These are phyloP conservation scores for Endotricha flammealis DNA, from an alignment of 2,888 invertebrate species.

Conservation along the genomic window DNA sequence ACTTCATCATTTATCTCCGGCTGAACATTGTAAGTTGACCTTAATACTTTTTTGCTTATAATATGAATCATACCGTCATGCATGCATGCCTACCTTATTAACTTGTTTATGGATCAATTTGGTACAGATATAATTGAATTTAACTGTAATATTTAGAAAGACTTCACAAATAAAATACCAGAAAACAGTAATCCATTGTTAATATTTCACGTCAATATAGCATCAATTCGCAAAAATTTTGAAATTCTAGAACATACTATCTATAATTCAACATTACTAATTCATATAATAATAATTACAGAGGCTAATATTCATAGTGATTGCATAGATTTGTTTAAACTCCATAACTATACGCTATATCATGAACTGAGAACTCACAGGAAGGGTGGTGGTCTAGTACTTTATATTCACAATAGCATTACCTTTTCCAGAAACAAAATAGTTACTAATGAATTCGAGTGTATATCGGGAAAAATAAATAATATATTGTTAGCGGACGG, in stretches of 20 bases:
- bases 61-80: no score
- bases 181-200: no score
- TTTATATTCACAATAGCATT: not conserved
- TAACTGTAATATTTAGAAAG: no score
- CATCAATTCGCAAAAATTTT: not conserved
- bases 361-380: not conserved
- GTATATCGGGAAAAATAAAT: no score
- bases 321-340: not conserved
- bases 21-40: no score
- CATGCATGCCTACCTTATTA: no score
- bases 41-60: no score
- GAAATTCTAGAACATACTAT: not conserved
- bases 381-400: not conserved
- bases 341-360: not conserved
- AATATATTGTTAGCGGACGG: no score
- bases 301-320: not conserved
- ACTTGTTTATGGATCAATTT: no score
- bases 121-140: no score
- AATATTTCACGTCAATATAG: not conserved
- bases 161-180: no score
- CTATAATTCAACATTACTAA: not conserved
- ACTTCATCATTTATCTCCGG: not conserved
- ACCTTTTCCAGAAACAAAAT: not conserved
- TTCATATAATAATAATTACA: not conserved
- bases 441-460: no score